These are phyloP conservation scores for Anabas testudineus DNA, from an alignment of 2,797 vertebrate genomes.

Conservation along the genomic window DNA sequence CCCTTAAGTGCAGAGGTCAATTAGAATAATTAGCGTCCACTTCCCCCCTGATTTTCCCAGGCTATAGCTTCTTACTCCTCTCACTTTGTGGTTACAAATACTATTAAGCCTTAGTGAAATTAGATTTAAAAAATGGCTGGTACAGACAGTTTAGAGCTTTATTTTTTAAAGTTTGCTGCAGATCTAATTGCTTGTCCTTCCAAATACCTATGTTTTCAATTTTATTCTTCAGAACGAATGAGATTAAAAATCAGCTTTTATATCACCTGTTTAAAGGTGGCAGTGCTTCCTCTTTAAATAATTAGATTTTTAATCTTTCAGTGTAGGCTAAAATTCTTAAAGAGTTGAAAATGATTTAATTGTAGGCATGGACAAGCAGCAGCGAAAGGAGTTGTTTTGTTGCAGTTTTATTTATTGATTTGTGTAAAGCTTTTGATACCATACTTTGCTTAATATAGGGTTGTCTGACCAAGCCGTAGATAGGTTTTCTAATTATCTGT, in stretches of 20 bases:
- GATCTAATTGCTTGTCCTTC: not conserved
- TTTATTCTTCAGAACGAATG: not conserved
- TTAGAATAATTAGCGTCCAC: conserved; percentile 61
- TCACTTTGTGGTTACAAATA: conserved; percentile 3
- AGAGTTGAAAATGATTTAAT: not conserved
- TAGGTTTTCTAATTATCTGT: not conserved
- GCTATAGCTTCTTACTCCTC: conserved; percentile 14
- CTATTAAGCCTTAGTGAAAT: not conserved
- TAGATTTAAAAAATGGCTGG: not conserved
- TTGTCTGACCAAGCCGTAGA: not conserved
- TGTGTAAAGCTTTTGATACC: not conserved
- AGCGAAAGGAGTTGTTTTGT: not conserved
- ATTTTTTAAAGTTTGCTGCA: not conserved
- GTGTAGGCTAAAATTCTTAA: not conserved
- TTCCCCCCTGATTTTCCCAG: conserved; percentile 38
- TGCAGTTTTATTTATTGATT: not conserved
- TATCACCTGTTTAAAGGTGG: too few species aligned
- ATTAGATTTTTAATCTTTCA: too few species aligned
- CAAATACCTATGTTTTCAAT: not conserved
- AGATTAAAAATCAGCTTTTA: too few species aligned
- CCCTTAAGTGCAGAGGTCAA: conserved; percentile 66
- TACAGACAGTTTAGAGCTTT: not conserved
- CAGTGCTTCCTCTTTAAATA: too few species aligned
- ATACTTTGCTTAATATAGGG: not conserved
- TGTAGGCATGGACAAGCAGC: not conserved